Evolutionary conservation across 2,797 vertebrate genomes (phyloP), one percentile per base, ranked within the genome.

Genomic region (Hydrolagus colliei): DNA sequence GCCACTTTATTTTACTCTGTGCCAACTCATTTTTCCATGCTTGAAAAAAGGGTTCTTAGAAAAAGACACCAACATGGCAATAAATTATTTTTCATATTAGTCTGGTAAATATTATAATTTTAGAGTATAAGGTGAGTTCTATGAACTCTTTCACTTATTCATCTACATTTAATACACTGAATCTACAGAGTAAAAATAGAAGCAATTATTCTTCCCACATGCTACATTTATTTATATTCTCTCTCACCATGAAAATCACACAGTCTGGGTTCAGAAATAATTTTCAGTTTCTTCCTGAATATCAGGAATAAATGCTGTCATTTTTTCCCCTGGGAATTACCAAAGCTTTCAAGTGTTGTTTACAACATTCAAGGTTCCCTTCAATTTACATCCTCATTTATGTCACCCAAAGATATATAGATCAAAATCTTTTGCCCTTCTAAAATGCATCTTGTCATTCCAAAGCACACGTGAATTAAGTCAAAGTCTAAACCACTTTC

Each of bases 391-490:
- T 86, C 52, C 63, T 73, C 27, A 63, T 68, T 84, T 84, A 68
- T 73, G 35, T 86, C 72, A 85, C n/a, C 16, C n/a, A 73, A 74
- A 62, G 27, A 86, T 74, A 12, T 13, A 52, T 16, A 72, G 72
- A 72, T 27, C 71, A 85, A 72, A 73, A 72, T 18, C 84, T 52
- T 65, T 14, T 22, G 61, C 13, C 13, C 18, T 12, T 20, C 59
- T 63, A 73, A 73, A 86, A 86, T 18, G 52, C 72, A 86, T 61
- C 86, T 89, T 86, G 71, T 74, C 79, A 67, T 87, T 0, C 0
- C 75, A 88, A 86, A 18, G 85, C 88, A 59, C 87, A 78, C 78
- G 67, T 84, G 32, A 75, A 87, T 41, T 65, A 20, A 77, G 82
- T 71, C 79, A 85, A 12, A 77, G 0, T 8, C 0, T 59, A 86